Base-by-base conservation (phyloP, 2,888 invertebrate species). In the Dendrolimus houi region DNA sequence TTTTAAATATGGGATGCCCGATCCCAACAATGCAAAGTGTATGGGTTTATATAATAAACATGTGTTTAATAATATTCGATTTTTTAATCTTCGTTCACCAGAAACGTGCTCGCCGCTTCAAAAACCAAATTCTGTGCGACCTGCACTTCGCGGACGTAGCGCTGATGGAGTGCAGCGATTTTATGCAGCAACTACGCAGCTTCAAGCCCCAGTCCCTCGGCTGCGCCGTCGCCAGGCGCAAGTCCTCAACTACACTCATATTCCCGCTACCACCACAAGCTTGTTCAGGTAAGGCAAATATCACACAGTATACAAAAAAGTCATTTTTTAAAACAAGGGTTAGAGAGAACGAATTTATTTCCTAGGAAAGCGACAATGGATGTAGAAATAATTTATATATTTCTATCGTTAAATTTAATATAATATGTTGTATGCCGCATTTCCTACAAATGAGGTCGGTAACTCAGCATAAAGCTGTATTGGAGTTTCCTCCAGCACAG, bases 101-200 rank as follows among this genome's bases (percentile, higher is more conserved):
- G 89, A 93, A 93, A 83, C 92, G 93, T 63, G 93, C 93, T 60
- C 91, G 93, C 71, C 91, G 93, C 76, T 93, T 93, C 92, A 93
- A 93, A 92, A 97, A 97, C 92, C 97, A 97, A 85, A 97, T 98
- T 86, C 94, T 97, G 89, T 98, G 98, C 94, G 97, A 97, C 91
- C 93, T 98, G 86, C 98, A 98, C 92, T 98, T 97, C 86, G 97
- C 97, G 79, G 98, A 98, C 95, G 97, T 97, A 72, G 96, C 97
- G 87, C 96, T 97, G 85, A 97, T 97, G 96, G 97, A 97, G 95
- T 97, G 96, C 92, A 96, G 97, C 75, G 97, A 98, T 93, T 98
- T 97, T 92, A 97, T 98, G 97, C 97, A 97, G 92, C 97, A 98
- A 92, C 93, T 98, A 82, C 95, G 97, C 80, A 96, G 97, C 92